phyloP scores from a whole-genome alignment of 2,113 vertebrate genomes.

The Sorex araneus region DNA sequence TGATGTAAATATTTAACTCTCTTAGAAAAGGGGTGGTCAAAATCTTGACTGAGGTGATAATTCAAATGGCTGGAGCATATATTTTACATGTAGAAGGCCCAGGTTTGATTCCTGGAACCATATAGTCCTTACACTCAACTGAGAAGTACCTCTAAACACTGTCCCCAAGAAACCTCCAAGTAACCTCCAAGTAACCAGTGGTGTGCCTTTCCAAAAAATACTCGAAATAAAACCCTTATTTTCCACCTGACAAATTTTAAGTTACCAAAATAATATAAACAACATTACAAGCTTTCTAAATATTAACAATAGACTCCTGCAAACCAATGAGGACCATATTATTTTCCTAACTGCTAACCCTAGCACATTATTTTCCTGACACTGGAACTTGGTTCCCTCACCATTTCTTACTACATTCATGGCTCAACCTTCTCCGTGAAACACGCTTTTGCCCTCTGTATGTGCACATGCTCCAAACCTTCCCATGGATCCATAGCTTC shows the following conservation, averaged over 20 bases:
- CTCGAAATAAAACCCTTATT: too few relatives aligned
- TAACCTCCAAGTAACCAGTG: too few relatives aligned
- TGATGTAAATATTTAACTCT: background rate
- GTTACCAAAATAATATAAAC: background rate
- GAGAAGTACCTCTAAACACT: too few relatives aligned
- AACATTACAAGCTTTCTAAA: background rate
- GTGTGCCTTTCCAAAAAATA: too few relatives aligned
- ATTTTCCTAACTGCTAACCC: background rate
- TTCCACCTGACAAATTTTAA: background rate
- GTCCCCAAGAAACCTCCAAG: too few relatives aligned
- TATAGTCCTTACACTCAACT: too few relatives aligned
- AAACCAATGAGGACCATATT: background rate
- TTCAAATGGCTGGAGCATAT: too few relatives aligned
- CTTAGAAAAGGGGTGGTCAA: background rate
- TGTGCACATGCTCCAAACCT: background rate
- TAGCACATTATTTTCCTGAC: background rate
- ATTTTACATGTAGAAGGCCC: too few relatives aligned
- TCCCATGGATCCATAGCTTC: background rate
- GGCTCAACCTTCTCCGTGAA: background rate
- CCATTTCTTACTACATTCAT: background rate
- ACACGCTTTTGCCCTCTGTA: fast-evolving
- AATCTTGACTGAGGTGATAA: background rate
- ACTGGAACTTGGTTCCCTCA: background rate
- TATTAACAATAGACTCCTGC: background rate
- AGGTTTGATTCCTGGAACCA: too few relatives aligned